Conservation (phyloP, 2,113 vertebrate species). For the Erythrocercus mccallii region DNA sequence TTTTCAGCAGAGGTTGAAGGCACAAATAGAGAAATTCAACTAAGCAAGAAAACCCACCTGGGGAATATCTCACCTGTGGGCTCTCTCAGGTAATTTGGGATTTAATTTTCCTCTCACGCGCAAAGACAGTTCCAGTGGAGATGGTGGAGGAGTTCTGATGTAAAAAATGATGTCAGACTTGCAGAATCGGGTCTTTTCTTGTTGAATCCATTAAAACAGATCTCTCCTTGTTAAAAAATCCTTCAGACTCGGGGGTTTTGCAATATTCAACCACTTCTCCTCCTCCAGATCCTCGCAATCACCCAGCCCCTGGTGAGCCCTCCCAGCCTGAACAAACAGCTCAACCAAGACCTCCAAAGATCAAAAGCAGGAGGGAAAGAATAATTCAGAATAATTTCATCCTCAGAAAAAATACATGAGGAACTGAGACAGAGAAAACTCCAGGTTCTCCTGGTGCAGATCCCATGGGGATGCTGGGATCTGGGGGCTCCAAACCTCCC, state of each 20-base stretch:
- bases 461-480: accelerated
- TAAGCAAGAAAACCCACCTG: neutral
- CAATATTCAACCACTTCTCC: neutral
- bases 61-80: neutral
- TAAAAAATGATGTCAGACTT: neutral
- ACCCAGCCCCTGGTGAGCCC: no score
- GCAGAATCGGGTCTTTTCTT: neutral
- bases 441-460: neutral
- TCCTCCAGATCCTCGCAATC: neutral
- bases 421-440: neutral
- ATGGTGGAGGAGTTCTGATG: neutral
- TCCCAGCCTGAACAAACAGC: neutral
- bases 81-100: neutral
- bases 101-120: neutral
- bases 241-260: neutral
- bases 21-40: neutral
- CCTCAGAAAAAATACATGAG: neutral
- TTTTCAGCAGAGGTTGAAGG: neutral
- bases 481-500: neutral
- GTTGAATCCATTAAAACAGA: neutral
- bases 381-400: neutral
- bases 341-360: neutral
- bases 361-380: neutral
- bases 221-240: neutral
- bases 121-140: neutral